Evolutionary conservation across 2,113 vertebrate species (phyloP).

Genomic region (Haplotaxodon microlepis): DNA sequence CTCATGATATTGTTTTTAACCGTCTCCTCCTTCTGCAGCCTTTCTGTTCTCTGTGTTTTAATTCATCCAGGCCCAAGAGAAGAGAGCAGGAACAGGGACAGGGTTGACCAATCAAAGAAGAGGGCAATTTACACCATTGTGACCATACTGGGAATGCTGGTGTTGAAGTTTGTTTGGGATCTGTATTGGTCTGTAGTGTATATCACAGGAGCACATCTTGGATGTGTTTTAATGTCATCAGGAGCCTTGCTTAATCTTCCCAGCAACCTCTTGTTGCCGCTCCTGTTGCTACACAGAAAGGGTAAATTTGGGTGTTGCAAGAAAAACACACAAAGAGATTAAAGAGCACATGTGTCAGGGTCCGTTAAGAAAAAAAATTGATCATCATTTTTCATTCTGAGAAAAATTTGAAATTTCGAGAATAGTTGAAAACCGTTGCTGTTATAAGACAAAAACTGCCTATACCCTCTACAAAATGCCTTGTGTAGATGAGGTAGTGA

Average conservation of each 20-base stretch:
- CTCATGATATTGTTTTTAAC: accelerated
- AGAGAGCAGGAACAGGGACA: accelerated
- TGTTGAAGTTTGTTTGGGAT: not conserved
- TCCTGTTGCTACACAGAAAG: not conserved
- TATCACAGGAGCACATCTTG: not conserved
- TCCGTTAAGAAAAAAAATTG: not conserved
- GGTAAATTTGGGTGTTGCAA: not conserved
- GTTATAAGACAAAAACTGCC: not conserved
- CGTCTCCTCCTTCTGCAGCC: not conserved
- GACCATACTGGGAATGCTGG: not conserved
- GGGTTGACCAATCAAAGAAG: not conserved
- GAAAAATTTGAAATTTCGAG: not conserved
- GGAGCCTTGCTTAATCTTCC: not conserved
- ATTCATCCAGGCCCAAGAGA: not conserved
- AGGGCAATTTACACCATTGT: not conserved
- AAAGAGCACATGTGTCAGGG: not conserved
- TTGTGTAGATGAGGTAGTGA: not conserved
- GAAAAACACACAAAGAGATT: not conserved
- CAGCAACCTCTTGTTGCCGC: not conserved
- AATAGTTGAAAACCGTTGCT: not conserved
- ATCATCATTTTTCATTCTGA: not conserved
- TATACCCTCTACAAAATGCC: not conserved
- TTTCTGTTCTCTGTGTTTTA: not conserved
- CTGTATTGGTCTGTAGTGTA: not conserved
- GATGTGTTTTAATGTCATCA: not conserved